phyloP scores from a whole-genome alignment of 2,888 invertebrate genomes.

The Melanargia galathea region DNA sequence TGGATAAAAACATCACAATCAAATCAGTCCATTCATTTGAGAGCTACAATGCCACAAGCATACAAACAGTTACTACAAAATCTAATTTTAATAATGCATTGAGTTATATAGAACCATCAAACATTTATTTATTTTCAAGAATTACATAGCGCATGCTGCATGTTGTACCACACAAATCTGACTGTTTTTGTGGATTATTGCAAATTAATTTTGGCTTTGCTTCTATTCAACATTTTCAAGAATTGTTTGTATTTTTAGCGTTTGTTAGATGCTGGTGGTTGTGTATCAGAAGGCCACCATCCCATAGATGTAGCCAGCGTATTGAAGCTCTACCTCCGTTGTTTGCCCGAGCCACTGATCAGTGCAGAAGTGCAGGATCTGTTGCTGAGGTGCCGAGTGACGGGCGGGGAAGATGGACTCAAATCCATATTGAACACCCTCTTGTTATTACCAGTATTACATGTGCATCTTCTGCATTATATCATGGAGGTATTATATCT shows the following conservation, averaged over 20 bases:
- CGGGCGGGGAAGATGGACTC: slow-evolving; percentile 80
- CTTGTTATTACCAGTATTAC: slow-evolving; percentile 87
- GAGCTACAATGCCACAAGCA: no score
- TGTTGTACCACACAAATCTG: no score
- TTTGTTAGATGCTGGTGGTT: slow-evolving; percentile 87
- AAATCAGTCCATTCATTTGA: no score
- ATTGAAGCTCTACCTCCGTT: slow-evolving; percentile 91
- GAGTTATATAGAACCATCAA: no score
- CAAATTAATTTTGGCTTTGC: no score
- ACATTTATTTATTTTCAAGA: no score
- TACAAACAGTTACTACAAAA: no score
- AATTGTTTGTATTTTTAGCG: slow-evolving; percentile 64
- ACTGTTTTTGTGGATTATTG: no score
- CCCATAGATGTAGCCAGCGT: slow-evolving; percentile 93
- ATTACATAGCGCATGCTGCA: no score
- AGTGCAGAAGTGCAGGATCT: slow-evolving; percentile 89
- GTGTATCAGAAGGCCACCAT: slow-evolving; percentile 86
- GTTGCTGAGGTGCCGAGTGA: slow-evolving; percentile 85
- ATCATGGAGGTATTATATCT: slow-evolving; percentile 88
- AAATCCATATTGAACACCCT: slow-evolving; percentile 87
- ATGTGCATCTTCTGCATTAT: slow-evolving; percentile 90
- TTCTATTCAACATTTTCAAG: no score
- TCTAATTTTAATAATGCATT: no score
- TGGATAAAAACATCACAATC: no score
- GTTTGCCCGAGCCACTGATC: slow-evolving; percentile 92